These are phyloP conservation scores for Amiota communis DNA, from an alignment of 2,888 invertebrate species.

Conservation along the genomic window DNA sequence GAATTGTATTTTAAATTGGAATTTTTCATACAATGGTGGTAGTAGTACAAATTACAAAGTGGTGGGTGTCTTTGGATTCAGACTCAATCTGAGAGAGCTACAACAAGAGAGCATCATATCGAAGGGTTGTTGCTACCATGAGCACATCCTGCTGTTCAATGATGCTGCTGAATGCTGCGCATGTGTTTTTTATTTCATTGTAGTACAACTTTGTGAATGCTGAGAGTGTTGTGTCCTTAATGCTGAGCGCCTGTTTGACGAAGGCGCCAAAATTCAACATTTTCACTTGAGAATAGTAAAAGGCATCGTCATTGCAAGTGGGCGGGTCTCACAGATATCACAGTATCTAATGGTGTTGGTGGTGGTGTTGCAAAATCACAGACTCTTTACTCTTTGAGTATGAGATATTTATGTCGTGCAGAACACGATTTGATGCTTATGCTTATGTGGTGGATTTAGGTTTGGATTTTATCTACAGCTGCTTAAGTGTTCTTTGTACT, in stretches of 20 bases:
- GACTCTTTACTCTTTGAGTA: background rate
- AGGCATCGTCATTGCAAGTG: constrained; percentile 22
- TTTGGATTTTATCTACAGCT: background rate
- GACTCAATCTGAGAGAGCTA: background rate
- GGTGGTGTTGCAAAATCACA: background rate
- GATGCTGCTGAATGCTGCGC: constrained; percentile 13
- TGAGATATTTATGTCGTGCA: too few species aligned
- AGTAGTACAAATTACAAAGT: too few species aligned
- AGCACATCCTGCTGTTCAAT: constrained; percentile 34
- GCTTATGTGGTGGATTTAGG: too few species aligned
- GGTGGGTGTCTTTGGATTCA: background rate
- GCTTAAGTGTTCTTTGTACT: too few species aligned
- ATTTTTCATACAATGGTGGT: too few species aligned
- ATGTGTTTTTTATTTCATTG: constrained; percentile 2
- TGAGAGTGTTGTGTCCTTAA: background rate
- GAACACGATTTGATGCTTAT: background rate
- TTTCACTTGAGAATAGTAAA: constrained; percentile 61
- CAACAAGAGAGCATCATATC: background rate
- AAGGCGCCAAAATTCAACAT: constrained; percentile 72
- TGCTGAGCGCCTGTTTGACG: constrained; percentile 63
- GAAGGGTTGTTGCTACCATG: background rate
- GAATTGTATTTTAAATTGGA: background rate
- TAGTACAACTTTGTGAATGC: background rate
- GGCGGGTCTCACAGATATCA: constrained; percentile 16
- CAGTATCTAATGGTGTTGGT: constrained; percentile 35